These are phyloP conservation scores for Nemotelus nigrinus DNA, from an alignment of 2,888 invertebrate species.

Conservation along the genomic window DNA sequence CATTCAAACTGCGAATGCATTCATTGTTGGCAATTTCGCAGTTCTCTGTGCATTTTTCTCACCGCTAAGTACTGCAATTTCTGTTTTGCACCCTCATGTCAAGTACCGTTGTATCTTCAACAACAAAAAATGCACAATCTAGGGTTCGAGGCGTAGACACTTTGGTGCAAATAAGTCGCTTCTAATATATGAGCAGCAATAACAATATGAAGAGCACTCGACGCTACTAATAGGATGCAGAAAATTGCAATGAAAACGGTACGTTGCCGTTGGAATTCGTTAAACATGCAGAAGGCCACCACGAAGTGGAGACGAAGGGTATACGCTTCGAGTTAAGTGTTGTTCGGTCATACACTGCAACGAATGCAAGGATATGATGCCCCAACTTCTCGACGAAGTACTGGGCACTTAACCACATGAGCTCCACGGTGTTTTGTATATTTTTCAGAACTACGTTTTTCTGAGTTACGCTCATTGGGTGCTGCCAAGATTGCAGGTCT, in stretches of 20 bases:
- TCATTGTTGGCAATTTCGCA: conserved; percentile 34
- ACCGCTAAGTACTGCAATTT: conserved; percentile 41
- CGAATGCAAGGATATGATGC: not conserved
- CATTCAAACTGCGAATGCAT: too few relatives aligned
- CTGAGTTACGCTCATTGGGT: not conserved
- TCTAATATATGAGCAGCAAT: not conserved
- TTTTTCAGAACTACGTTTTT: not conserved
- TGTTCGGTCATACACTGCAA: conserved; percentile 19
- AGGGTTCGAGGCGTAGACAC: conserved; percentile 12
- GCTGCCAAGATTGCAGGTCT: not conserved
- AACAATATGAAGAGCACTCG: conserved; percentile 26
- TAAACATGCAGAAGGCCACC: conserved; percentile 11
- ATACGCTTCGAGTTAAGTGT: conserved; percentile 26
- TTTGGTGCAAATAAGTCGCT: conserved; percentile 25
- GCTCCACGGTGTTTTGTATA: conserved; percentile 12
- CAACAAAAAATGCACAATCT: conserved; percentile 35
- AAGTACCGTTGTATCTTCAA: conserved; percentile 7
- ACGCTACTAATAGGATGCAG: conserved; percentile 37
- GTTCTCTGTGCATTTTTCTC: conserved; percentile 12
- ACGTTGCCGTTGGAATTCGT: not conserved
- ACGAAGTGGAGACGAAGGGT: conserved; percentile 15
- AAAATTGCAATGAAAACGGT: conserved; percentile 38
- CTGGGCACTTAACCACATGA: conserved; percentile 39
- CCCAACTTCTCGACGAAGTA: not conserved
- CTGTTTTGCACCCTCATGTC: conserved; percentile 29